These are phyloP conservation scores for Gymnocephalus cernua DNA, from an alignment of 2,113 vertebrate genomes.

Conservation along the genomic window DNA sequence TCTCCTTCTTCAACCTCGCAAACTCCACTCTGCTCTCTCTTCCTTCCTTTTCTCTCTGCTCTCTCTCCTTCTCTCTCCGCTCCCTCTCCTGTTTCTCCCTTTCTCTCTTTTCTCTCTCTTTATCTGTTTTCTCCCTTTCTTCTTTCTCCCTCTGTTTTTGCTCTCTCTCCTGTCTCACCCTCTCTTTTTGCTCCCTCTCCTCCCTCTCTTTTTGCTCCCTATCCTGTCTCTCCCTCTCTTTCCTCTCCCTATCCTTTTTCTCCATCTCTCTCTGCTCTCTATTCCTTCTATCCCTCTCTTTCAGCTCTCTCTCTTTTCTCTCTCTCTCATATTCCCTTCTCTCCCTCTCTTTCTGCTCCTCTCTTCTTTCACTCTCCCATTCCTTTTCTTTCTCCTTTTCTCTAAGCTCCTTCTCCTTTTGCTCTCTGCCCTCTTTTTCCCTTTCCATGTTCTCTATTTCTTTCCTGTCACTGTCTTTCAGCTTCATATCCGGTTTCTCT, in stretches of 20 bases:
- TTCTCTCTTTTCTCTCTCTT: slow-evolving; percentile 22
- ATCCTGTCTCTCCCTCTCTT: background rate
- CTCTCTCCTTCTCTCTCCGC: slow-evolving; percentile 2
- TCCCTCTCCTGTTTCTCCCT: slow-evolving; percentile 13
- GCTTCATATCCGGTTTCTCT: slow-evolving; percentile 24
- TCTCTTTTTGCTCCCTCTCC: slow-evolving; percentile 10
- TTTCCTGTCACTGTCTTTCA: slow-evolving; percentile 8
- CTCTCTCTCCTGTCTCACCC: slow-evolving; percentile 32
- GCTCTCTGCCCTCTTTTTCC: background rate
- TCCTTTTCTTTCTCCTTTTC: slow-evolving; percentile 1
- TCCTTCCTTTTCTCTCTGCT: slow-evolving; percentile 2
- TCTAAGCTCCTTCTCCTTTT: background rate
- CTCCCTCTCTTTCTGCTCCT: slow-evolving; percentile 17
- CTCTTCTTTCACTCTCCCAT: background rate
- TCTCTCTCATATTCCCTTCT: background rate
- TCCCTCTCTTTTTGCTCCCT: background rate
- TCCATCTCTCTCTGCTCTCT: slow-evolving; percentile 21
- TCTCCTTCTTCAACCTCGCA: slow-evolving; percentile 45
- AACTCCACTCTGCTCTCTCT: slow-evolving; percentile 23
- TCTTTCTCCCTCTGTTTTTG: slow-evolving; percentile 29
- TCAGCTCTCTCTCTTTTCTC: slow-evolving; percentile 3
- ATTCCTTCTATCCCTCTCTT: background rate
- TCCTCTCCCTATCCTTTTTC: slow-evolving; percentile 19
- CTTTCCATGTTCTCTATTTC: background rate
- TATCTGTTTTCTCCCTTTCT: slow-evolving; percentile 27